Conservation (phyloP, 2,113 vertebrate species). For the human region GRCh38 chr2:39982501-39983000, state of each 20-base stretch:
- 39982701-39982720: slow-evolving; percentile 27
- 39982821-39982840: background rate
- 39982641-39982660: slow-evolving; percentile 2
- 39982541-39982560: background rate
- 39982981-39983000: slow-evolving; percentile 31
- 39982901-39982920: background rate
- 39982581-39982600: background rate
- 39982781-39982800: slow-evolving; percentile 21
- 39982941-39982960: background rate
- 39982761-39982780: slow-evolving; percentile 36
- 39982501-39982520: background rate
- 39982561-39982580: background rate
- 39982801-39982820: background rate
- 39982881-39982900: background rate
- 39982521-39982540: background rate
- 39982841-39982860: background rate
- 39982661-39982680: background rate
- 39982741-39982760: background rate
- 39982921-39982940: background rate
- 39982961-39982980: slow-evolving; percentile 16
- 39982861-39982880: background rate
- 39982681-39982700: background rate
- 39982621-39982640: background rate
- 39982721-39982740: slow-evolving; percentile 13
- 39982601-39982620: background rate